Percentiles rank a stretch among this genome's conserved stretches.
Evolutionary conservation across 2,113 vertebrate genomes (phyloP).

Genomic region (Zosterops borbonicus): DNA sequence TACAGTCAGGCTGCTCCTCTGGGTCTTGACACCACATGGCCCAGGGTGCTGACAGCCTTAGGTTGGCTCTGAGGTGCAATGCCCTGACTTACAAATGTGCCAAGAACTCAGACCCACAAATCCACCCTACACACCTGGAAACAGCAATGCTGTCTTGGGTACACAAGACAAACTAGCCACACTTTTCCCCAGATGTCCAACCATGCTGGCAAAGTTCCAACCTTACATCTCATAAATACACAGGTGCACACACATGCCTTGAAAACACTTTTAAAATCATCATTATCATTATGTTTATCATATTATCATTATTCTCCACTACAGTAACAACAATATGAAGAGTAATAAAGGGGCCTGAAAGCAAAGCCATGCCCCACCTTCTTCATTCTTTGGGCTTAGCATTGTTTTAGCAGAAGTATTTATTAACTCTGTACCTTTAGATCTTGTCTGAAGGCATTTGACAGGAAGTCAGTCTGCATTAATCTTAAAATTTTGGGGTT

Average conservation of each 20-base stretch:
- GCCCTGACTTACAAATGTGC: background rate
- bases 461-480: background rate
- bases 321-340: background rate
- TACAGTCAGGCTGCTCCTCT: background rate
- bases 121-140: background rate
- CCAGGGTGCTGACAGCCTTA: background rate
- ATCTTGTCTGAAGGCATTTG: background rate
- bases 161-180: background rate
- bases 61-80: background rate
- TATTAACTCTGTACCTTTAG: background rate
- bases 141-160: background rate
- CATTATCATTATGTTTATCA: background rate
- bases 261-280: background rate
- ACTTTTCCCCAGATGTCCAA: background rate
- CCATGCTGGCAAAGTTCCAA: background rate
- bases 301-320: background rate
- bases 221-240: background rate
- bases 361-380: background rate
- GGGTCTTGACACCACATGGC: fast-evolving
- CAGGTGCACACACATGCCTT: background rate
- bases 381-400: background rate
- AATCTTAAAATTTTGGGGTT: background rate
- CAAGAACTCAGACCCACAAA: background rate
- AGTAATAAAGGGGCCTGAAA: background rate
- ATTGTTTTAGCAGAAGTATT: background rate